phyloP scores from a whole-genome alignment of 2,888 invertebrate genomes.

The Caenorhabditis sp. region DNA sequence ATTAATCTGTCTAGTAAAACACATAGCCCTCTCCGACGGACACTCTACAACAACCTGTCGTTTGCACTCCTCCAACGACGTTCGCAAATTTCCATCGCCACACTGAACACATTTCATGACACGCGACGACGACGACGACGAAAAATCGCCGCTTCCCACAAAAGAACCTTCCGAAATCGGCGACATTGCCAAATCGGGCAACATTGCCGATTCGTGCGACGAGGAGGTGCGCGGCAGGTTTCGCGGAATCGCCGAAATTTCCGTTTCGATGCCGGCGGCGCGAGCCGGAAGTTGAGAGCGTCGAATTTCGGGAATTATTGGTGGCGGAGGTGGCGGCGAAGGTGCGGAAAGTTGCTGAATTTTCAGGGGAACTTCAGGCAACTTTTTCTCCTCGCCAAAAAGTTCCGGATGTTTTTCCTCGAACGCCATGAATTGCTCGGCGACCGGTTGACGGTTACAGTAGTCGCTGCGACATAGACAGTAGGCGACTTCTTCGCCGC shows the following conservation, averaged over 20 bases:
- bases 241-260: slow-evolving; percentile 19
- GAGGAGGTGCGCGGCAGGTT: no score
- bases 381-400: slow-evolving; percentile 43
- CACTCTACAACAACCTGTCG: slow-evolving; percentile 51
- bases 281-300: slow-evolving; percentile 28
- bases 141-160: slow-evolving; percentile 24
- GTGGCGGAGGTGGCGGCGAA: slow-evolving; percentile 31
- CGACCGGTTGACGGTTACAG: slow-evolving; percentile 60
- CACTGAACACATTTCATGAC: slow-evolving; percentile 60
- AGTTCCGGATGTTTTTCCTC: slow-evolving; percentile 62
- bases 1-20: slow-evolving; percentile 59
- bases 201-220: no score
- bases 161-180: slow-evolving; percentile 33
- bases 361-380: slow-evolving; percentile 22
- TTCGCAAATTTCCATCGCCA: slow-evolving; percentile 51
- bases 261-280: slow-evolving; percentile 27
- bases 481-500: slow-evolving; percentile 60
- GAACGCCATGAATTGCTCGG: slow-evolving; percentile 64
- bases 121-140: no score
- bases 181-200: slow-evolving; percentile 18
- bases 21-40: slow-evolving; percentile 42
- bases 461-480: slow-evolving; percentile 53
- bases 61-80: slow-evolving; percentile 49
- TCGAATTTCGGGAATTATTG: slow-evolving; percentile 45
- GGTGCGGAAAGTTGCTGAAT: slow-evolving; percentile 26